Conservation (phyloP, 2,113 vertebrate species). For the Ibidorhyncha struthersii region DNA sequence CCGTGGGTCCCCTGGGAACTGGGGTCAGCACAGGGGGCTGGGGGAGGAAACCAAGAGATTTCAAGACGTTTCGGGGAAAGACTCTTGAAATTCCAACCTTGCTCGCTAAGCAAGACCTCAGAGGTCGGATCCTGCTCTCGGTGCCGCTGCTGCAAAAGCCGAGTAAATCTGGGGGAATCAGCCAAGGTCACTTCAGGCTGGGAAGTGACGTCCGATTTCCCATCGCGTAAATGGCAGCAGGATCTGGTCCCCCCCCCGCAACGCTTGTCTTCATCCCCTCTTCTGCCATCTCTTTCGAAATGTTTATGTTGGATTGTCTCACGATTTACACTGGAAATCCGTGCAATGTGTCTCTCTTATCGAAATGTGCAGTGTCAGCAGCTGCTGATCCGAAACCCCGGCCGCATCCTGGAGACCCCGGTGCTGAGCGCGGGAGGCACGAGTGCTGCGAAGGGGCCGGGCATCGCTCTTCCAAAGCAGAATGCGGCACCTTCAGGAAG, state of each 20-base stretch:
- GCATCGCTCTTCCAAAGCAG: not conserved
- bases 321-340: conserved; percentile 26
- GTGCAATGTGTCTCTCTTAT: not conserved
- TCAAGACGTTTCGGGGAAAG: not conserved
- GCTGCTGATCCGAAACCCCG: not conserved
- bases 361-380: conserved; percentile 11
- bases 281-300: conserved; percentile 7
- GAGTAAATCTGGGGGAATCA: not conserved
- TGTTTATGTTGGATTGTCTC: conserved; percentile 44
- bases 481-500: not conserved
- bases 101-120: not conserved
- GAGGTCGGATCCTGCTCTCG: not conserved
- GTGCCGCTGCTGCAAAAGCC: not conserved
- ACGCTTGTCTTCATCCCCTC: not conserved
- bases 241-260: not conserved
- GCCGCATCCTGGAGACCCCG: not conserved
- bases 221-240: not conserved
- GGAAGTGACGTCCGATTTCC: not conserved
- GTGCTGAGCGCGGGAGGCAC: not conserved
- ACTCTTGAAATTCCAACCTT: not conserved
- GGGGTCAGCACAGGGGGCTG: not conserved
- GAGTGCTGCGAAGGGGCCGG: fast-evolving
- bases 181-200: conserved; percentile 17
- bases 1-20: not conserved
- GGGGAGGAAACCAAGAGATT: not conserved